Evolutionary conservation across 2,888 invertebrate species (phyloP).

Genomic region (Seladonia tumulorum): DNA sequence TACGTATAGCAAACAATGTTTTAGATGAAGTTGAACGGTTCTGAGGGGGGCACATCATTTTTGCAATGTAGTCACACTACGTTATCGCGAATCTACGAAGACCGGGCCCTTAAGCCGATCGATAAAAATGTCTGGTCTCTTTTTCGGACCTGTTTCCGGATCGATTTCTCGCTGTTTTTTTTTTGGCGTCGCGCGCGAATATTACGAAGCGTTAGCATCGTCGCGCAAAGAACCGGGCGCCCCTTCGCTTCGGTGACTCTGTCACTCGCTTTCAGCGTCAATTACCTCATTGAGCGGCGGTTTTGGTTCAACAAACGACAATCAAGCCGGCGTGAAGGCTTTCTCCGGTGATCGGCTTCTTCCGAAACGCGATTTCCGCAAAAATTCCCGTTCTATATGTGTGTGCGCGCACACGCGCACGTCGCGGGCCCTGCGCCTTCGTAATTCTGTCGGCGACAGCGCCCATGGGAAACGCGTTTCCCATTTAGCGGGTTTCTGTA

Average conservation of each 20-base stretch:
- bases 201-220: neutral
- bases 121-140: too few relatives aligned
- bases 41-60: too few relatives aligned
- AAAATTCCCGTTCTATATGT: neutral
- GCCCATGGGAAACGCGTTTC: neutral
- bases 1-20: too few relatives aligned
- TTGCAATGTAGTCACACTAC: too few relatives aligned
- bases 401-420: neutral
- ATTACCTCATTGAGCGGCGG: slow-evolving; percentile 56
- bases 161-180: neutral
- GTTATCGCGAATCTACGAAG: too few relatives aligned
- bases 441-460: neutral
- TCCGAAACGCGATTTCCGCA: slow-evolving; percentile 2
- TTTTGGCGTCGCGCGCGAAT: neutral
- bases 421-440: neutral
- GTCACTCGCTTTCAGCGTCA: slow-evolving; percentile 54
- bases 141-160: neutral
- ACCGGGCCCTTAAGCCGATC: too few relatives aligned
- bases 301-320: slow-evolving; percentile 39
- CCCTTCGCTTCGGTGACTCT: slow-evolving; percentile 46
- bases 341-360: slow-evolving; percentile 15
- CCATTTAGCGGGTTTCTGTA: slow-evolving; percentile 12
- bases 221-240: slow-evolving; percentile 28
- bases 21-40: too few relatives aligned
- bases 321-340: slow-evolving; percentile 11